Percentiles rank a stretch among this genome's conserved stretches.
These are phyloP conservation scores for Turnix velox DNA, from an alignment of 2,113 vertebrate species.

Conservation along the genomic window DNA sequence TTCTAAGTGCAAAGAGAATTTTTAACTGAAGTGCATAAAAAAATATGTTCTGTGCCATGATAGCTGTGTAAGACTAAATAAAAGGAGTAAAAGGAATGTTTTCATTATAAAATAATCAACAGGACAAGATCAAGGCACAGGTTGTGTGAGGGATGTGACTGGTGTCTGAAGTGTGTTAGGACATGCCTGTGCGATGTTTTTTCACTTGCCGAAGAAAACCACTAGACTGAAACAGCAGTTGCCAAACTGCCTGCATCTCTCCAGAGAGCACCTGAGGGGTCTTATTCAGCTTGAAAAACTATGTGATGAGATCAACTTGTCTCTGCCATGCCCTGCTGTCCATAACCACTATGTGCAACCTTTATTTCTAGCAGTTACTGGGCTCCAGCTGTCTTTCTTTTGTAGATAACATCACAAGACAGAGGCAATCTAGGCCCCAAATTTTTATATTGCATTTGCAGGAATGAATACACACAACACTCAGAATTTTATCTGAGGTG, in stretches of 20 bases:
- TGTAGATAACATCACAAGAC: neutral
- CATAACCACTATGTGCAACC: accelerated
- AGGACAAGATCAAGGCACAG: neutral
- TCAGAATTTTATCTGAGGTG: neutral
- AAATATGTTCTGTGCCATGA: neutral
- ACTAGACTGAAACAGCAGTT: neutral
- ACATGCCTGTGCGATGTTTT: accelerated
- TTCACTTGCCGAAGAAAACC: neutral
- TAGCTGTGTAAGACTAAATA: neutral
- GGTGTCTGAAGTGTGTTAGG: neutral
- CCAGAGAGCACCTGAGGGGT: neutral
- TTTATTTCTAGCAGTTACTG: neutral
- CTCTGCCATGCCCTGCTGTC: neutral
- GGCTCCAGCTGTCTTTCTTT: neutral
- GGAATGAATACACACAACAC: neutral
- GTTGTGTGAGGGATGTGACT: neutral
- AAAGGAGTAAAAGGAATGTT: neutral
- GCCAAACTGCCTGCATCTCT: neutral
- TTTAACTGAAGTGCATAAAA: neutral
- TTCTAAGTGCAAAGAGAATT: neutral
- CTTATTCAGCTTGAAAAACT: neutral
- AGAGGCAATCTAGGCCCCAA: neutral
- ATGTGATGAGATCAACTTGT: accelerated
- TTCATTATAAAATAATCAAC: neutral
- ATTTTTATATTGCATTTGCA: neutral